A percentile compares a stretch with the other conserved stretches of the same genome.
Conservation (phyloP, 2,888 invertebrate genomes). For the Therioaphis trifolii region DNA sequence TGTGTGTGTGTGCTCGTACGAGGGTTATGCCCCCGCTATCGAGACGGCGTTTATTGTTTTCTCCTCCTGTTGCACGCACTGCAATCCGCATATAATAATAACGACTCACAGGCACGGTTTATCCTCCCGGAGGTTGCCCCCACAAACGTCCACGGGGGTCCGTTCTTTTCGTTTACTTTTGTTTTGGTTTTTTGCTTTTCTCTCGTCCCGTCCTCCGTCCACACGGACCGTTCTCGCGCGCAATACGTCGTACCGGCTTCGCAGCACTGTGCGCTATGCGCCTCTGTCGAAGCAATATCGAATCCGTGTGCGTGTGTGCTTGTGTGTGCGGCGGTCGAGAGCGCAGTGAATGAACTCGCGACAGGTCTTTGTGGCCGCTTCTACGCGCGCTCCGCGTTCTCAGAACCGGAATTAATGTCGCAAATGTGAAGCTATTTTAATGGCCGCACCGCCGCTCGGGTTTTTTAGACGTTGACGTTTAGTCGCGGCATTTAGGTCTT, state of each 20-base stretch:
- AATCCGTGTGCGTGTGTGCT: background rate
- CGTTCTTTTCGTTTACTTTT: background rate
- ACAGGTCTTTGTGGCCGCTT: constrained; percentile 42
- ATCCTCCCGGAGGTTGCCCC: too few relatives aligned
- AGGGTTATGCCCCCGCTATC: too few relatives aligned
- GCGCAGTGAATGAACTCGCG: constrained; percentile 57
- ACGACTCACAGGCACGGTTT: too few relatives aligned
- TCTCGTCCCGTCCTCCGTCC: background rate
- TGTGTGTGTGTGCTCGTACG: too few relatives aligned
- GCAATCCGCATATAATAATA: too few relatives aligned
- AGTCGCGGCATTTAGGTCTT: constrained; percentile 56
- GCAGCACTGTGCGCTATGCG: too few relatives aligned
- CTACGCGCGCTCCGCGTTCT: constrained; percentile 40
- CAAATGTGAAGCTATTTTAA: constrained; percentile 61
- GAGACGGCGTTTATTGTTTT: too few relatives aligned
- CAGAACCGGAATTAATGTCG: constrained; percentile 60
- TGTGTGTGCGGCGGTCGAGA: background rate
- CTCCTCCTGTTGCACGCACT: too few relatives aligned
- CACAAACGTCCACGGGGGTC: background rate
- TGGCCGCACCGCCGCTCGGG: constrained; percentile 28
- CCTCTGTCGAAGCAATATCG: too few relatives aligned
- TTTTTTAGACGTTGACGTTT: constrained; percentile 42
- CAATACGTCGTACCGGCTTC: too few relatives aligned
- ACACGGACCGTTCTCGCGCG: too few relatives aligned
- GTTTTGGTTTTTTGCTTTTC: background rate